Conservation (phyloP, 2,113 vertebrate genomes). For the Pseudorectes ferrugineus region DNA sequence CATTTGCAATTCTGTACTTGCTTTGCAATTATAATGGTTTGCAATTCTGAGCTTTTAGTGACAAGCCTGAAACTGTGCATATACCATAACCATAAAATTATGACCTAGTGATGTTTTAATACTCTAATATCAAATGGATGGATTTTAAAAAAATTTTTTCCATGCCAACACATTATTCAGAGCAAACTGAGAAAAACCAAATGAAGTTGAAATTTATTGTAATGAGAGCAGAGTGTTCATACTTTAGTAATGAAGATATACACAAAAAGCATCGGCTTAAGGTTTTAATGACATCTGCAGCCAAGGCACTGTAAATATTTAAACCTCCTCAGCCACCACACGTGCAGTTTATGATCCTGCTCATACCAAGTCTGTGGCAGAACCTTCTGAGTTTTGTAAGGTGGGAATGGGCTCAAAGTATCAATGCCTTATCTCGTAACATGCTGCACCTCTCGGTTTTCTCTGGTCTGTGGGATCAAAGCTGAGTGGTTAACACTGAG, state of each 20-base stretch:
- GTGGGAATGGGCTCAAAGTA: background rate
- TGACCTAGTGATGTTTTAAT: background rate
- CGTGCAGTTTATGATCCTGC: background rate
- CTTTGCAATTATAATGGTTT: background rate
- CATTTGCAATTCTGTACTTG: background rate
- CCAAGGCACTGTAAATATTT: background rate
- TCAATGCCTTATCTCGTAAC: rapidly evolving
- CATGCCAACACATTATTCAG: background rate
- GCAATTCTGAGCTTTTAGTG: background rate
- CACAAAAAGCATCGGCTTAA: background rate
- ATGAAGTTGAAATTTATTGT: background rate
- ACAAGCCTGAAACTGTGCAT: background rate
- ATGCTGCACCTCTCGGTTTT: background rate
- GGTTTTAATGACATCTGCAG: background rate
- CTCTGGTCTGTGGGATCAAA: background rate
- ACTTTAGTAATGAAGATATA: background rate
- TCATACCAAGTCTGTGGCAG: background rate
- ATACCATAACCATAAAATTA: background rate
- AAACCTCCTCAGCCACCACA: background rate
- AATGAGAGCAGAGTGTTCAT: background rate
- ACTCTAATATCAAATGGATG: background rate
- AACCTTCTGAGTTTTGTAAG: background rate
- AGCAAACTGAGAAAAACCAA: background rate
- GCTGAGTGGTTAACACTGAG: background rate
- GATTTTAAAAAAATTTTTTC: background rate